A percentile compares a stretch with the other conserved stretches of the same genome.
These are phyloP conservation scores for Ridgeia piscesae DNA, from an alignment of 1,140 invertebrate species.

Conservation along the genomic window DNA sequence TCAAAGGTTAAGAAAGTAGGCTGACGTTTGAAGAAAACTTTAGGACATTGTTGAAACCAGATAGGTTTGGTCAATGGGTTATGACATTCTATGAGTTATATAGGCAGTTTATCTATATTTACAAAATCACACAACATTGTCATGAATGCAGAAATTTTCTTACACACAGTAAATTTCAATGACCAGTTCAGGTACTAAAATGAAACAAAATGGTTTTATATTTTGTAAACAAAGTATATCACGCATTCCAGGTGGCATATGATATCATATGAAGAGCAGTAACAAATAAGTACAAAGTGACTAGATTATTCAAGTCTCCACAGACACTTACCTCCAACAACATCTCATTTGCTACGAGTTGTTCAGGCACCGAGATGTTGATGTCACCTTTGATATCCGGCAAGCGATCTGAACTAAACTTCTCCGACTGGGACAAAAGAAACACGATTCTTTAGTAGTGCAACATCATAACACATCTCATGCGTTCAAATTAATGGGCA, in stretches of 20 bases:
- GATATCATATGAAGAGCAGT: background rate
- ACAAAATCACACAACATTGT: background rate
- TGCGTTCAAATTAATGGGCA: background rate
- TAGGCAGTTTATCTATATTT: background rate
- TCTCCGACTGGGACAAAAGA: background rate
- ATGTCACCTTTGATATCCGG: background rate
- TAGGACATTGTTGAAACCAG: no score
- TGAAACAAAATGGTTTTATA: background rate
- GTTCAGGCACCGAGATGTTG: background rate
- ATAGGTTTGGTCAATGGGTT: conserved; percentile 4
- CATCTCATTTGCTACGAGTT: background rate
- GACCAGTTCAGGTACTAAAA: background rate
- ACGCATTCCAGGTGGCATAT: no score
- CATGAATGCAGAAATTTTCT: background rate
- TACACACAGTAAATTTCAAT: background rate
- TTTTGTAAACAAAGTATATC: background rate
- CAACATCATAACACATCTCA: background rate
- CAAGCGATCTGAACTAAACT: background rate
- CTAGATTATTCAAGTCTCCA: background rate
- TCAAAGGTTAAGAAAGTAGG: no score
- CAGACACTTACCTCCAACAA: background rate
- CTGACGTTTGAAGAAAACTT: no score
- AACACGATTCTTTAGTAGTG: background rate
- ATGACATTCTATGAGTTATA: conserved; percentile 23
- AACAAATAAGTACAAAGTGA: background rate